Evolutionary conservation across 2,797 vertebrate species (phyloP).

Genomic region (Malacoctenus gilli): DNA sequence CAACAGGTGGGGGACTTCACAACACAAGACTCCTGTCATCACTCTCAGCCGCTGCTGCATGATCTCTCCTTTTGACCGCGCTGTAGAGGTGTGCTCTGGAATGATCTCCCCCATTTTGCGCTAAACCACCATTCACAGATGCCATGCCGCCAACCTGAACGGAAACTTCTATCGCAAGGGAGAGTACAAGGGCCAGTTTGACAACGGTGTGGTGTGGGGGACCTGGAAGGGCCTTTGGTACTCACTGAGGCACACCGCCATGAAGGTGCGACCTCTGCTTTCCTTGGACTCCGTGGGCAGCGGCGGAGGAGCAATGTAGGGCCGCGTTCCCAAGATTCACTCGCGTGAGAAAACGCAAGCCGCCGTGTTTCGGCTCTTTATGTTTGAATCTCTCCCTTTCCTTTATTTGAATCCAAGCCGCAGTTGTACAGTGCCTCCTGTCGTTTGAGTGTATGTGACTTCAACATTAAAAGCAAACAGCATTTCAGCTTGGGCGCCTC

Average conservation of each 20-base stretch:
- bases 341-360: not conserved
- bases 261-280: conserved; percentile 86
- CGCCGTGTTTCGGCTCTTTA: conserved; percentile 20
- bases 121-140: conserved; percentile 72
- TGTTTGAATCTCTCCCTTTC: conserved; percentile 38
- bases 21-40: too few species aligned
- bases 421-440: conserved; percentile 1
- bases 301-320: conserved; percentile 79
- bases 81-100: too few species aligned
- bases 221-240: conserved; percentile 91
- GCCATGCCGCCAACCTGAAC: conserved; percentile 89
- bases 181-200: conserved; percentile 79
- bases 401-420: conserved; percentile 15
- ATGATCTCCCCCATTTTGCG: too few species aligned
- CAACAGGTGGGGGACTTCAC: conserved; percentile 84
- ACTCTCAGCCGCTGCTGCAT: not conserved
- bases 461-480: conserved; percentile 62
- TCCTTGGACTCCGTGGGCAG: conserved; percentile 84
- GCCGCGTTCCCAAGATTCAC: not conserved
- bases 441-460: conserved; percentile 31
- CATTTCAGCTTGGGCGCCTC: conserved; percentile 40
- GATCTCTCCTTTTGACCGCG: too few species aligned
- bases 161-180: conserved; percentile 86
- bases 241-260: conserved; percentile 87
- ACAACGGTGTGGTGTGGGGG: conserved; percentile 89